phyloP scores from a whole-genome alignment of 2,113 vertebrate species.

The Rhadina sibilatrix region DNA sequence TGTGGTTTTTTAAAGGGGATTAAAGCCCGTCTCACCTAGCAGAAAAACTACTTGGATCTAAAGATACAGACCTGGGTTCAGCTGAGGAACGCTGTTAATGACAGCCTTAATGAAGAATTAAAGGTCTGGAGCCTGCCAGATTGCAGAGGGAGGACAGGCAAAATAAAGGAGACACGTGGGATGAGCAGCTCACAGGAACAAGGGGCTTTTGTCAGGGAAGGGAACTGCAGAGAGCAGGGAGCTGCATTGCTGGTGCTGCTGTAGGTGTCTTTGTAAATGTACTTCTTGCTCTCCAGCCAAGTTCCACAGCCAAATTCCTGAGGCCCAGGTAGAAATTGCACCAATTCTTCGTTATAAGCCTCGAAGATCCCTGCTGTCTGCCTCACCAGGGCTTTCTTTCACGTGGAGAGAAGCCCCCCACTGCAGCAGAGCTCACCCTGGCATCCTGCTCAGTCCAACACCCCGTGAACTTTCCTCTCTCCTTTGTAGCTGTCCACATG shows the following conservation, averaged over 20 bases:
- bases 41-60: not conserved
- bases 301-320: not conserved
- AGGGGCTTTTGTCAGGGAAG: not conserved
- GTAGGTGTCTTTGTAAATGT: not conserved
- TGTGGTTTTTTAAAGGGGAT: not conserved
- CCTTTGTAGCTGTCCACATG: not conserved
- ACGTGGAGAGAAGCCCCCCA: fast-evolving
- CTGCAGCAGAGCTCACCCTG: not conserved
- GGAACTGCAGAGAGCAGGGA: not conserved
- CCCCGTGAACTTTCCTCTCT: not conserved
- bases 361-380: not conserved
- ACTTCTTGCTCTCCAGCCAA: not conserved
- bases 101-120: not conserved
- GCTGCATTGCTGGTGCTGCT: not conserved
- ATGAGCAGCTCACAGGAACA: not conserved
- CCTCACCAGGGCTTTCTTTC: not conserved
- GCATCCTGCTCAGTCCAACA: not conserved
- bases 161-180: not conserved
- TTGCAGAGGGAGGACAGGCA: not conserved
- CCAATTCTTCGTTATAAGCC: not conserved
- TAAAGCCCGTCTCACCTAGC: not conserved
- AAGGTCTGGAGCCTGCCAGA: not conserved
- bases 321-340: not conserved
- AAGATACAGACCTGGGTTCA: not conserved
- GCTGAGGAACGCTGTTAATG: not conserved